Percentiles rank a stretch among this genome's conserved stretches.
These are phyloP conservation scores for Epistrophe eligans DNA, from an alignment of 2,888 invertebrate genomes.

Conservation along the genomic window DNA sequence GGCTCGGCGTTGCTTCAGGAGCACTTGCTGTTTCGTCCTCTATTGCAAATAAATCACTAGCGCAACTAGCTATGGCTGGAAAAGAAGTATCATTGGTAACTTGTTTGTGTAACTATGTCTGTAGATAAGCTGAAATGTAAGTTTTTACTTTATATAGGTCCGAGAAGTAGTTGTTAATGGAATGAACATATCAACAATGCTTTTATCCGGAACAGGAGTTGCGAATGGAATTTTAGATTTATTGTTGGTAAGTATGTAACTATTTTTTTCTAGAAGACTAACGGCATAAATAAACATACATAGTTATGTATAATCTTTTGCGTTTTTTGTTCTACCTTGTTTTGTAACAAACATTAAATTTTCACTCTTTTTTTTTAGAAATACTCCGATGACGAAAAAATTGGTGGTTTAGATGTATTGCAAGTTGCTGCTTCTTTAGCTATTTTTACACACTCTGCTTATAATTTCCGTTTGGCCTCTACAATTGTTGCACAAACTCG, in stretches of 20 bases:
- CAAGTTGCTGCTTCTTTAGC: constrained; percentile 81
- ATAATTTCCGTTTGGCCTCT: constrained; percentile 81
- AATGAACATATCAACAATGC: constrained; percentile 81
- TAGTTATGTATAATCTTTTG: too few species aligned
- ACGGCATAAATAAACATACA: too few species aligned
- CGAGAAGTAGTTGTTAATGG: constrained; percentile 79
- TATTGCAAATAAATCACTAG: constrained; percentile 79
- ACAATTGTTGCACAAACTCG: constrained; percentile 79
- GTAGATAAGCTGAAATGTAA: not conserved
- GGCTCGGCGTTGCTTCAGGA: constrained; percentile 80
- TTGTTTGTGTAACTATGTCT: not conserved
- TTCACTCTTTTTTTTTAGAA: constrained; percentile 77
- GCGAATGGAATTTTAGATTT: constrained; percentile 80
- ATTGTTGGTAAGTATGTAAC: constrained; percentile 78
- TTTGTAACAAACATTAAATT: too few species aligned
- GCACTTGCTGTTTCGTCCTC: constrained; percentile 79
- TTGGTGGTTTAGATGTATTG: constrained; percentile 78
- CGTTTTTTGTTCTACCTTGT: too few species aligned
- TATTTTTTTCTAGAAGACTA: not conserved
- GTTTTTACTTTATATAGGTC: constrained; percentile 72
- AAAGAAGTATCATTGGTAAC: constrained; percentile 79
- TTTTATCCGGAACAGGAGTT: constrained; percentile 80
- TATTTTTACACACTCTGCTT: constrained; percentile 81
- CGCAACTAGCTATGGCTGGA: constrained; percentile 78
- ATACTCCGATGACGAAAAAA: constrained; percentile 79